These are phyloP conservation scores for Achatina immaculata DNA, from an alignment of 1,140 invertebrate species.

Conservation along the genomic window DNA sequence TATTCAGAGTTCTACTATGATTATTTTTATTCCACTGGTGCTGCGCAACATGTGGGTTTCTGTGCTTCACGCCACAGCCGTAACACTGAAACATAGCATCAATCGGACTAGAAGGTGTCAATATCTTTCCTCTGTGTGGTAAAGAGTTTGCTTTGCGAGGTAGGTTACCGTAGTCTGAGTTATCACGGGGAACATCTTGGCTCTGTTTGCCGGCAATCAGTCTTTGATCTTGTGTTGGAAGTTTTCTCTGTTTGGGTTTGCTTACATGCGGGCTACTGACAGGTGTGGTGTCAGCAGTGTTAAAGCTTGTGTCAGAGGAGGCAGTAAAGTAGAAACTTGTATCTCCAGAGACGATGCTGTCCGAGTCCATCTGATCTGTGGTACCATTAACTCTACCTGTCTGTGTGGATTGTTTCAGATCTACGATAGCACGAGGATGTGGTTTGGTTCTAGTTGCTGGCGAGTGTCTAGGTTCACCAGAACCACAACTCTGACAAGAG, in stretches of 20 bases:
- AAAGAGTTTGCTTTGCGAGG: background rate
- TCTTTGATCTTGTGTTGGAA: background rate
- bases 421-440: background rate
- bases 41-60: background rate
- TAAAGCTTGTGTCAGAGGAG: constrained; percentile 7
- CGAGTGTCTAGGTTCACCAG: no score
- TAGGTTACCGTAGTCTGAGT: background rate
- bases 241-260: background rate
- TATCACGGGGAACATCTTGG: background rate
- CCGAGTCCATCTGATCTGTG: no score
- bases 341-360: background rate
- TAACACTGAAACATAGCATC: constrained; percentile 7
- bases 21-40: background rate
- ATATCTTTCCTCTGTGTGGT: background rate
- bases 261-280: background rate
- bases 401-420: background rate
- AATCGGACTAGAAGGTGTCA: background rate
- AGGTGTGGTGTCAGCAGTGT: background rate
- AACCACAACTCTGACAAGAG: constrained; percentile 23
- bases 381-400: background rate
- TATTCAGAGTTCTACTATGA: background rate
- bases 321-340: constrained; percentile 12
- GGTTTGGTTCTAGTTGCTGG: no score
- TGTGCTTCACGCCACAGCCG: background rate
- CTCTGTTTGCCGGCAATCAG: background rate